Percentiles rank a stretch among this genome's conserved stretches.
Conservation (phyloP, 2,113 vertebrate species). For the Urocolius indicus region DNA sequence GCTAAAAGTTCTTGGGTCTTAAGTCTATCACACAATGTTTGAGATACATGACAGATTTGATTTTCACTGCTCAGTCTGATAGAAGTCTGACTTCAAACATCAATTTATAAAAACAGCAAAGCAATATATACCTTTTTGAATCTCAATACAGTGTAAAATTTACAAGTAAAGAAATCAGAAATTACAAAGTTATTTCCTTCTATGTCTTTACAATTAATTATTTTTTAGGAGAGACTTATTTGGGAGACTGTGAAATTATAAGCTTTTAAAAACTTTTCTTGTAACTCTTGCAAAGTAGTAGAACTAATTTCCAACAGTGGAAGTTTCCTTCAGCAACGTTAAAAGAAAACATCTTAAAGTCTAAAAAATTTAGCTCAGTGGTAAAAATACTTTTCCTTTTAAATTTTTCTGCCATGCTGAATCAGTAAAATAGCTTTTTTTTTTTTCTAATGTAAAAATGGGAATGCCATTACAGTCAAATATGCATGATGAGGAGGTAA, state of each 20-base stretch:
- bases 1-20: background rate
- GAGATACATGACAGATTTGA: background rate
- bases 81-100: background rate
- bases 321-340: background rate
- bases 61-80: background rate
- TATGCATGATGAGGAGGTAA: background rate
- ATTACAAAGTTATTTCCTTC: background rate
- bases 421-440: slow-evolving; percentile 71
- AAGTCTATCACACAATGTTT: background rate
- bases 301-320: background rate
- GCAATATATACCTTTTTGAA: background rate
- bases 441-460: slow-evolving; percentile 44
- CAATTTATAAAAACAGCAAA: background rate
- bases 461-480: background rate
- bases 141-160: background rate
- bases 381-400: slow-evolving; percentile 38
- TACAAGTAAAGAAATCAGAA: background rate
- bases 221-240: background rate
- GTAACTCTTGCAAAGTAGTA: background rate
- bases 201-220: background rate
- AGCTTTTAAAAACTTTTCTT: background rate
- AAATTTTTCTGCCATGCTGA: slow-evolving; percentile 57
- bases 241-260: background rate
- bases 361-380: background rate
- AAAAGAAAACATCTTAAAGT: background rate